Evolutionary conservation across 2,113 vertebrate genomes (phyloP).

Genomic region (Neomonachus schauinslandi): DNA sequence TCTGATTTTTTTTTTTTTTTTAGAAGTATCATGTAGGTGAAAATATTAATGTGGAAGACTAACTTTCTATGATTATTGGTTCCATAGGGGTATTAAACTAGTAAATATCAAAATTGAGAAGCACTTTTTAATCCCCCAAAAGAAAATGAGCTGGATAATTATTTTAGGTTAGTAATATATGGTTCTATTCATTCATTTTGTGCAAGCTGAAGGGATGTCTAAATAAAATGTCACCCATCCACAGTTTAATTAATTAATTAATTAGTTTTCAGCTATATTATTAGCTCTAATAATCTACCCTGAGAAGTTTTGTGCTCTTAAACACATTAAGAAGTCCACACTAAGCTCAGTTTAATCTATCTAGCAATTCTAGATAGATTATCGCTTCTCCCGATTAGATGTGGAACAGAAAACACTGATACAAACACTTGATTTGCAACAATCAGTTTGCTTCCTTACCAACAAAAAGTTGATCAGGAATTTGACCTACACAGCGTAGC

Average conservation of each 20-base stretch:
- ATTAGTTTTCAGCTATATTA: background rate
- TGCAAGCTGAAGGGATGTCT: background rate
- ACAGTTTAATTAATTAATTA: background rate
- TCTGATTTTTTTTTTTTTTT: slow-evolving; percentile 44
- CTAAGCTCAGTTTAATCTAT: background rate
- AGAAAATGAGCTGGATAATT: slow-evolving; percentile 8
- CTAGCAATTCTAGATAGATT: background rate
- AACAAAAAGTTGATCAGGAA: background rate
- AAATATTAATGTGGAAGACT: background rate
- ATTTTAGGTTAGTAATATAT: background rate
- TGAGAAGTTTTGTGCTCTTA: slow-evolving; percentile 41
- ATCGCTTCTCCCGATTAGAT: background rate
- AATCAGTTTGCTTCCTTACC: background rate
- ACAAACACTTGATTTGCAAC: background rate
- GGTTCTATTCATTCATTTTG: background rate
- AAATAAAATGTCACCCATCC: background rate
- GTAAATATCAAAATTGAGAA: slow-evolving; percentile 6
- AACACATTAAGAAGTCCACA: background rate
- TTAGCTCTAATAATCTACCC: background rate
- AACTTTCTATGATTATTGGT: background rate
- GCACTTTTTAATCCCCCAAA: background rate
- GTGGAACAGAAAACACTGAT: background rate
- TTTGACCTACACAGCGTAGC: background rate
- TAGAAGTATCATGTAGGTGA: background rate
- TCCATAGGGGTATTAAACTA: slow-evolving; percentile 4